Conservation (phyloP, 2,888 invertebrate genomes). For the Nycteola revayana region DNA sequence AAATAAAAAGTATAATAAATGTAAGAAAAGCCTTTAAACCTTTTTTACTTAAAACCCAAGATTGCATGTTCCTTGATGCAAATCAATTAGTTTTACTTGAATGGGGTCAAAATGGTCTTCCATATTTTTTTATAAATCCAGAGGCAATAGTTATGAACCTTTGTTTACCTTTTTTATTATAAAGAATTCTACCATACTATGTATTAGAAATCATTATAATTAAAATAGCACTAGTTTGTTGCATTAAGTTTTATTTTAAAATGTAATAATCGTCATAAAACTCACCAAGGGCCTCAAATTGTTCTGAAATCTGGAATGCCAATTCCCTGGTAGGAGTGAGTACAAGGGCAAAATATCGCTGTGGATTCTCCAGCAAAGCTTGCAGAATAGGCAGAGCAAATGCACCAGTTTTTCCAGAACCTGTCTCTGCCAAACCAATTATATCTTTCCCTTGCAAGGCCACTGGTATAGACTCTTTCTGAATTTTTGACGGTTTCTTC, state of each 20-base stretch:
- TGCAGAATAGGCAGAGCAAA: slow-evolving; percentile 98
- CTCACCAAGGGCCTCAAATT: slow-evolving; percentile 97
- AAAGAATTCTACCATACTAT: too few relatives aligned
- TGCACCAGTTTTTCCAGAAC: slow-evolving; percentile 98
- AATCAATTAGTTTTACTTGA: too few relatives aligned
- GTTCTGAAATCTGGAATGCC: slow-evolving; percentile 99
- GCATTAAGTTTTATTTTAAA: neutral
- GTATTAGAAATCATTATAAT: too few relatives aligned
- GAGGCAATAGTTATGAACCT: too few relatives aligned
- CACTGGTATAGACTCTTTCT: slow-evolving; percentile 95
- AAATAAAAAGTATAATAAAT: too few relatives aligned
- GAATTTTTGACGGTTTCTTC: slow-evolving; percentile 97
- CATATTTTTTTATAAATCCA: too few relatives aligned
- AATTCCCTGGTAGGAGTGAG: slow-evolving; percentile 98
- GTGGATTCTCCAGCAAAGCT: slow-evolving; percentile 93
- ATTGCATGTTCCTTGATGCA: too few relatives aligned
- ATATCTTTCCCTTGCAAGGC: slow-evolving; percentile 92
- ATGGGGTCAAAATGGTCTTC: too few relatives aligned
- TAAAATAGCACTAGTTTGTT: too few relatives aligned
- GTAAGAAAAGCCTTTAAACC: too few relatives aligned
- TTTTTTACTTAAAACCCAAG: too few relatives aligned
- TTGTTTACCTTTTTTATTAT: too few relatives aligned
- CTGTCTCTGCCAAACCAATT: slow-evolving; percentile 87
- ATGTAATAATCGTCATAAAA: neutral
- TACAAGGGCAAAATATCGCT: slow-evolving; percentile 95